Percentiles rank a stretch among this genome's conserved stretches.
phyloP scores from a whole-genome alignment of 2,888 invertebrate genomes.

The Cyclophora punctaria region DNA sequence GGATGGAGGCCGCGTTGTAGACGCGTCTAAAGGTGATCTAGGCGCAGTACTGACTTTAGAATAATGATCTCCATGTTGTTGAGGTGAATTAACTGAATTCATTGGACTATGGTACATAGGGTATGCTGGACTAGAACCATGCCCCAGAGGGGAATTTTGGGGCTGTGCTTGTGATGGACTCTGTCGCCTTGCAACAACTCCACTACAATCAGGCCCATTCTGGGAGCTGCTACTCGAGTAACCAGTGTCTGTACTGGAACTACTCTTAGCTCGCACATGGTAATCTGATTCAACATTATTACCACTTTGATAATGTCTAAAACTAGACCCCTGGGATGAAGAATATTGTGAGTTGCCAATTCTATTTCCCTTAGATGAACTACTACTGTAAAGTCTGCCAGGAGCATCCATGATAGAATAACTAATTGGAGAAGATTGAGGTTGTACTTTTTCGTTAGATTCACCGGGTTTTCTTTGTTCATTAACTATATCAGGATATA shows the following conservation, averaged over 20 bases:
- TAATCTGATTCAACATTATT: conserved; percentile 77
- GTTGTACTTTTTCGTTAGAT: conserved; percentile 66
- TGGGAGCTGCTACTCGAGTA: conserved; percentile 78
- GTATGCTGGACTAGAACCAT: conserved; percentile 86
- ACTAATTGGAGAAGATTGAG: conserved; percentile 83
- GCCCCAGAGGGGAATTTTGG: conserved; percentile 82
- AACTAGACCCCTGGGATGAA: conserved; percentile 67
- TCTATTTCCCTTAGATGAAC: conserved; percentile 67
- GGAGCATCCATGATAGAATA: conserved; percentile 84
- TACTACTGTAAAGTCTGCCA: conserved; percentile 76
- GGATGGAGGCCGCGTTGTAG: conserved; percentile 78
- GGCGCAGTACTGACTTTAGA: conserved; percentile 73
- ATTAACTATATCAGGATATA: conserved; percentile 80
- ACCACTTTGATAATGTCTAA: conserved; percentile 78
- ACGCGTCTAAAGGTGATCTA: conserved; percentile 81
- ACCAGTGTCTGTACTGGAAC: conserved; percentile 77
- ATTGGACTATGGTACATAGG: conserved; percentile 90
- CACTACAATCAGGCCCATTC: conserved; percentile 80
- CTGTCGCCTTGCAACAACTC: conserved; percentile 79
- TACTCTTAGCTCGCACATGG: conserved; percentile 76
- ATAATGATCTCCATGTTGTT: conserved; percentile 76
- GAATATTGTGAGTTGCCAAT: conserved; percentile 70
- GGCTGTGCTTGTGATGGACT: conserved; percentile 82
- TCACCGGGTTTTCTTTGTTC: conserved; percentile 75
- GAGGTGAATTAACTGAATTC: conserved; percentile 83